Conservation (phyloP, 2,888 invertebrate species). For the Teleogryllus oceanicus region DNA sequence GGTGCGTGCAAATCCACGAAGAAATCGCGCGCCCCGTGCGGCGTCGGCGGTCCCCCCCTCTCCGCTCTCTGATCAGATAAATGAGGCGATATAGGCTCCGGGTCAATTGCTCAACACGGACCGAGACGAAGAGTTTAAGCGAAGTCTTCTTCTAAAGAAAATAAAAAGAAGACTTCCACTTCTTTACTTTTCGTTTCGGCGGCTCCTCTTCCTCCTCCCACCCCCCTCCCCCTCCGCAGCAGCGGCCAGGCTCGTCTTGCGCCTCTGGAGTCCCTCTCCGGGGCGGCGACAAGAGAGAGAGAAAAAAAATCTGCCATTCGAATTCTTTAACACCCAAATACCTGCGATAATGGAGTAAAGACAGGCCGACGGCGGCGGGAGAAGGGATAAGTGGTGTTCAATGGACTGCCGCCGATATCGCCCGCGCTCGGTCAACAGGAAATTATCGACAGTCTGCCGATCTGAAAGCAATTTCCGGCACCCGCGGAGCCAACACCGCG, state of each 20-base stretch:
- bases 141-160: not conserved
- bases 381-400: constrained; percentile 3
- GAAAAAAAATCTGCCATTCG: not conserved
- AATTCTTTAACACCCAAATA: constrained; percentile 18
- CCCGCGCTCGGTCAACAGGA: not conserved
- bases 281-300: not conserved
- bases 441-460: constrained; percentile 18
- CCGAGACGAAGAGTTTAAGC: not conserved
- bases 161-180: constrained; percentile 10
- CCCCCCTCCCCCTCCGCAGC: not conserved
- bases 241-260: not conserved
- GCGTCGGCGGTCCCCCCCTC: not conserved
- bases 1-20: not conserved
- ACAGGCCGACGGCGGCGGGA: not conserved
- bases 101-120: constrained; percentile 6
- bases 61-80: not conserved
- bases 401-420: not conserved
- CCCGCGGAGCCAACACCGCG: not conserved
- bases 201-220: not conserved
- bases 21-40: not conserved
- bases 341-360: constrained; percentile 18
- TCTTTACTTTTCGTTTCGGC: not conserved
- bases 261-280: not conserved
- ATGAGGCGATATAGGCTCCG: not conserved
- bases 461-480: constrained; percentile 18